A percentile compares a stretch with the other conserved stretches of the same genome.
These are phyloP conservation scores for Silvanus unidentatus DNA, from an alignment of 2,888 invertebrate genomes.

Conservation along the genomic window DNA sequence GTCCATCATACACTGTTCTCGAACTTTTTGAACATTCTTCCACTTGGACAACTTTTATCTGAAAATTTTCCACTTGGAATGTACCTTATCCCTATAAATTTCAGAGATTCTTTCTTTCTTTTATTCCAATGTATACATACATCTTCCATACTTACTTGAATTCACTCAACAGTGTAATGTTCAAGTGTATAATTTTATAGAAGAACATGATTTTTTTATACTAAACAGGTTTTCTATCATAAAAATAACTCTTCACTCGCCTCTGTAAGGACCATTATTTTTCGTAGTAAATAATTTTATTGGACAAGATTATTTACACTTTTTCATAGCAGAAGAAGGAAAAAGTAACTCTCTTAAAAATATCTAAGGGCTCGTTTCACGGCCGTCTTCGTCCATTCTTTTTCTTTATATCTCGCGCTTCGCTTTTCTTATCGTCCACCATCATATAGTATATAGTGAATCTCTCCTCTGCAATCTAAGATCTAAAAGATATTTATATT, in stretches of 20 bases:
- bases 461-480: slow-evolving; percentile 14
- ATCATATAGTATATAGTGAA: slow-evolving; percentile 7
- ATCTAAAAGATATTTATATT: slow-evolving; percentile 14
- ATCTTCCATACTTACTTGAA: too few relatives aligned
- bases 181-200: too few relatives aligned
- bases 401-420: neutral
- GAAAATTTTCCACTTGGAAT: slow-evolving; percentile 30
- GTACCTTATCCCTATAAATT: slow-evolving; percentile 29
- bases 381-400: slow-evolving; percentile 6
- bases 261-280: too few relatives aligned
- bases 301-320: too few relatives aligned
- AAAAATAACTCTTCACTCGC: too few relatives aligned
- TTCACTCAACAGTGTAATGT: too few relatives aligned
- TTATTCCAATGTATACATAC: too few relatives aligned
- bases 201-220: too few relatives aligned
- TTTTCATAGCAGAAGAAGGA: too few relatives aligned
- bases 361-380: slow-evolving; percentile 3
- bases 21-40: slow-evolving; percentile 20
- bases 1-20: slow-evolving; percentile 14
- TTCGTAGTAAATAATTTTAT: too few relatives aligned
- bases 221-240: too few relatives aligned
- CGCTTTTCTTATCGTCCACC: slow-evolving; percentile 6
- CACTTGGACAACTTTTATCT: slow-evolving; percentile 32
- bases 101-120: slow-evolving; percentile 27
- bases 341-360: too few relatives aligned